These are phyloP conservation scores for Sakesphorus luctuosus DNA, from an alignment of 2,113 vertebrate genomes.

Conservation along the genomic window DNA sequence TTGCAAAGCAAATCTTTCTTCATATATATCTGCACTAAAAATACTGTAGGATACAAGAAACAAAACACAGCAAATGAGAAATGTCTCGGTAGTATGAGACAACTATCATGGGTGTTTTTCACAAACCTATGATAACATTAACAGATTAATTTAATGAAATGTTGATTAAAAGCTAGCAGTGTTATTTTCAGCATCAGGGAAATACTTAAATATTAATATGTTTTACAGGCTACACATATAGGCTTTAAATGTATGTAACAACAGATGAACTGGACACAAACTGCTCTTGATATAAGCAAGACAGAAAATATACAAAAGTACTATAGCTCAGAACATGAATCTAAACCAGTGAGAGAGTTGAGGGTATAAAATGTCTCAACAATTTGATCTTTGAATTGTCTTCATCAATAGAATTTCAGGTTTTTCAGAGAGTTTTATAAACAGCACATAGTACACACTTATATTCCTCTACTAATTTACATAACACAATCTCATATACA, in stretches of 20 bases:
- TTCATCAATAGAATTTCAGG: not conserved
- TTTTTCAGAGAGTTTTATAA: not conserved
- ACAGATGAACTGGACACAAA: not conserved
- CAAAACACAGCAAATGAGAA: not conserved
- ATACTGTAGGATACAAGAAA: not conserved
- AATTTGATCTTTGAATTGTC: not conserved
- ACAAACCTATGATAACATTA: not conserved
- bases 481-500: not conserved
- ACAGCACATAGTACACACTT: not conserved
- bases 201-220: not conserved
- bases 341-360: not conserved
- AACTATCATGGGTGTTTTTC: not conserved
- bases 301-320: not conserved
- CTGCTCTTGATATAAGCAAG: not conserved
- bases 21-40: not conserved
- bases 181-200: not conserved
- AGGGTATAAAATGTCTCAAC: not conserved
- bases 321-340: not conserved
- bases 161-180: not conserved
- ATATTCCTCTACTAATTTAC: not conserved
- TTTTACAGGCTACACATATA: not conserved
- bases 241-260: not conserved
- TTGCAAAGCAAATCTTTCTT: not conserved
- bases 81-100: not conserved
- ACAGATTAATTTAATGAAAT: not conserved